Base-by-base conservation (phyloP, 1,140 invertebrate species). In the Drosophila ironensis region DNA sequence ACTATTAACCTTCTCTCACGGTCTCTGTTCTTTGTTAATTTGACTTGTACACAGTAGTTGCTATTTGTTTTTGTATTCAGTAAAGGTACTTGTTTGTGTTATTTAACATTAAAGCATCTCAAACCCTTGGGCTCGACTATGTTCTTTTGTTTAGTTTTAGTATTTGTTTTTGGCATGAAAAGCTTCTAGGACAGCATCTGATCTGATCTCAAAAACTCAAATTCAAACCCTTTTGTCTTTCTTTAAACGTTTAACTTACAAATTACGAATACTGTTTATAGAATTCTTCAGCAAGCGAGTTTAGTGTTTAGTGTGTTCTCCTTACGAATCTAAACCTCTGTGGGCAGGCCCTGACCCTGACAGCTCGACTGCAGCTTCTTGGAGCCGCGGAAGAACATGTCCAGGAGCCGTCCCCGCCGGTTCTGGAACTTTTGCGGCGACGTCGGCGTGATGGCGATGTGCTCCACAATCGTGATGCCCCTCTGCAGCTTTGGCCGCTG, bases 241-340 rank as follows among this genome's bases (percentile, higher is more conserved):
- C 53, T 48, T n/a, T 77, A 73, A 53, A 68, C 22, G 27, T 48
- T 72, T 68, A 56, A 69, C 81, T 86, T 78, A 86, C 44, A 42
- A 60, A 60, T 72, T 76, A 87, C 72, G 72, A 87, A 87, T 87
- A 87, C 81, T 86, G 81, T 86, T 87, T 44, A 80, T 76, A 82
- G 78, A 82, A 86, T 81, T 81, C 80, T 87, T 87, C 81, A 86
- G 81, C 81, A 87, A 87, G 75, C 74, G 50, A 60, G 73, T 66
- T 51, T 50, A 52, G 41, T 37, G 46, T 66, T 28, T 24, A 24
- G 22, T 46, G 37, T 48, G 19, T 24, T 50, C 19, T 28, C 20
- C n/a, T 72, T 27, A 20, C 12, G 6, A 16, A 22, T 48, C 27
- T 59, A 45, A 12, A 88, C 87, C 44, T 87, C 87, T 24, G 87